These are phyloP conservation scores for Elachura formosa DNA, from an alignment of 2,113 vertebrate genomes.

Conservation along the genomic window DNA sequence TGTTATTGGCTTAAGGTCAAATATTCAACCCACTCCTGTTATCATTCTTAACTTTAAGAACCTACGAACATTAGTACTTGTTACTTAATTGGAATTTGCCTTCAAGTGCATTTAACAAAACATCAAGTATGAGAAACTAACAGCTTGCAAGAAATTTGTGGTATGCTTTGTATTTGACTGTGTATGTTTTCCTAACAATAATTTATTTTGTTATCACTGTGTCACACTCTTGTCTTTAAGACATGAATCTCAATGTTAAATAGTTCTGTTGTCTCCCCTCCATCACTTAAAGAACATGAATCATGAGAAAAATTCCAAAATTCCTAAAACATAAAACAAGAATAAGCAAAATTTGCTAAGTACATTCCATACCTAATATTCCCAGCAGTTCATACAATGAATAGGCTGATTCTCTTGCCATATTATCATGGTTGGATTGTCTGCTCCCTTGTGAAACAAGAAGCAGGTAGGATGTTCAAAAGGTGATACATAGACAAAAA, in stretches of 20 bases:
- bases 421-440: background rate
- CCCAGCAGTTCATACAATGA: background rate
- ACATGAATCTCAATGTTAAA: background rate
- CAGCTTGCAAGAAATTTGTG: background rate
- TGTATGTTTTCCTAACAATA: background rate
- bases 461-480: background rate
- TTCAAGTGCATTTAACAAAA: background rate
- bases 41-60: slow-evolving; percentile 1
- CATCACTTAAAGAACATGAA: background rate
- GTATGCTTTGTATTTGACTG: background rate
- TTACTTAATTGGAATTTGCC: slow-evolving; percentile 30
- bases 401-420: background rate
- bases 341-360: background rate
- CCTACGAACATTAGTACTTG: background rate
- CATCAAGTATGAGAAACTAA: background rate
- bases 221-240: background rate
- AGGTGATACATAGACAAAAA: background rate
- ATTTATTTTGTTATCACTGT: background rate
- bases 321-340: background rate
- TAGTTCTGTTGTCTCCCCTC: background rate
- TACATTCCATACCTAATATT: background rate
- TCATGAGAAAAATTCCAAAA: background rate
- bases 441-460: background rate
- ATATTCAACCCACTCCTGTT: background rate
- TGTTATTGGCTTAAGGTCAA: background rate